Percentiles rank a stretch among this genome's conserved stretches.
Evolutionary conservation across 2,113 vertebrate species (phyloP).

Genomic region (Hypanus sabinus): DNA sequence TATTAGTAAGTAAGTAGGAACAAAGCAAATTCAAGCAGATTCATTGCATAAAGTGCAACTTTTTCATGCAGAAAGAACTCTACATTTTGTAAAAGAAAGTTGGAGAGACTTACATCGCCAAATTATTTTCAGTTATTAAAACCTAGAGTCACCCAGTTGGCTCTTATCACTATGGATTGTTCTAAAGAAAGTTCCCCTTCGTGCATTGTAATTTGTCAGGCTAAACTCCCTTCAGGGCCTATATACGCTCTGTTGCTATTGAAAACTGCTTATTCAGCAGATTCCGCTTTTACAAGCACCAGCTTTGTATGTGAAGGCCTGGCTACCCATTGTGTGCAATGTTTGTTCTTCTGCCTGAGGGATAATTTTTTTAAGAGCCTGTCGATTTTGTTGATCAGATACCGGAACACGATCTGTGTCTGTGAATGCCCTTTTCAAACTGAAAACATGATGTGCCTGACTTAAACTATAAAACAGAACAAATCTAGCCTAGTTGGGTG

Average conservation of each 20-base stretch:
- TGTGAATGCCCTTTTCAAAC: not conserved
- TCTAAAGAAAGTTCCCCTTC: not conserved
- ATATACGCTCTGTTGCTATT: constrained; percentile 4
- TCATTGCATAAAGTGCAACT: not conserved
- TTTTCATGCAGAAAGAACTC: not conserved
- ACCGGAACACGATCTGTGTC: not conserved
- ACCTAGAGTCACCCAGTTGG: not conserved
- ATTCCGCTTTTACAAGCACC: constrained; percentile 30
- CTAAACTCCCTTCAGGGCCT: constrained; percentile 2
- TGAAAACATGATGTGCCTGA: not conserved
- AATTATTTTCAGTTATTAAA: constrained; percentile 10
- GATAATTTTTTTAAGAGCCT: constrained; percentile 18
- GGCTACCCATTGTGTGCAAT: not conserved
- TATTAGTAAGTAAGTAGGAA: not conserved
- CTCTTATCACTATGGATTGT: not conserved
- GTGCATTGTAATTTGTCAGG: not conserved
- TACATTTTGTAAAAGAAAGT: not conserved
- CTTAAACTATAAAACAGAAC: not conserved
- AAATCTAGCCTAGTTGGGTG: no score
- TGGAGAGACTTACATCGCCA: not conserved
- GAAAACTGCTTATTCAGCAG: constrained; percentile 31
- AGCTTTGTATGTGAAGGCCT: constrained; percentile 11
- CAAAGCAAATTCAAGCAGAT: not conserved
- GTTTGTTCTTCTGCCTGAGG: constrained; percentile 31
- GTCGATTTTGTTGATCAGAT: constrained; percentile 35